Evolutionary conservation across 2,888 invertebrate genomes (phyloP).

Genomic region (Heliconius charithonia): DNA sequence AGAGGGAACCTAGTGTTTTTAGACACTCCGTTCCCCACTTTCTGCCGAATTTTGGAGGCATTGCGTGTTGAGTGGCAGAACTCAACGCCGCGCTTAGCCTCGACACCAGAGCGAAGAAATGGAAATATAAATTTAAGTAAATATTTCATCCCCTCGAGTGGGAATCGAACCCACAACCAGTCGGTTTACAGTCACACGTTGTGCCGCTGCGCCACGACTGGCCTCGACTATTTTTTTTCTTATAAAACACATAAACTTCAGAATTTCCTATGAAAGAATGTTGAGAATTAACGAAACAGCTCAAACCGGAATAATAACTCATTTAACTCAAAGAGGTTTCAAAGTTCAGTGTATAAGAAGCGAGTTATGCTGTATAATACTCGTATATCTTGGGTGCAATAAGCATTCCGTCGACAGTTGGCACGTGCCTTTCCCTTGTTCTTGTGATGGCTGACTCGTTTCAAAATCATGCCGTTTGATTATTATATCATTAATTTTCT

Average conservation of each 20-base stretch:
- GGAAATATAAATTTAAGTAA: too few species aligned
- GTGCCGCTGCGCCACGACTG: too few species aligned
- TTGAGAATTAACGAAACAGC: slow-evolving; percentile 2
- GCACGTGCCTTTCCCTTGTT: slow-evolving; percentile 60
- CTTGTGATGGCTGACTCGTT: slow-evolving; percentile 12
- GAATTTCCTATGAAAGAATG: not conserved
- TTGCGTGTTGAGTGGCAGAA: too few species aligned
- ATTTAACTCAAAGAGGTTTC: slow-evolving; percentile 53
- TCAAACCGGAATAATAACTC: slow-evolving; percentile 29
- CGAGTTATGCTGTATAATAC: slow-evolving; percentile 63
- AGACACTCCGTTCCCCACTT: too few species aligned
- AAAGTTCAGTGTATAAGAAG: slow-evolving; percentile 56
- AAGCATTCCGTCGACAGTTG: slow-evolving; percentile 64
- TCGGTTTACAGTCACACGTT: too few species aligned
- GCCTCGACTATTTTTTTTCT: too few species aligned
- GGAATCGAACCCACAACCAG: too few species aligned
- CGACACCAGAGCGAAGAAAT: too few species aligned
- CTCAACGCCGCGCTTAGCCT: too few species aligned
- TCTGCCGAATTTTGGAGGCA: too few species aligned
- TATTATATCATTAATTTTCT: not conserved
- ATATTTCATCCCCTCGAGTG: too few species aligned
- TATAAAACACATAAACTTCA: not conserved
- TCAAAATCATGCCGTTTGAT: not conserved
- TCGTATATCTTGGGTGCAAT: slow-evolving; percentile 69
- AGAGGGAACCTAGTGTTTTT: too few species aligned